A percentile compares a stretch with the other conserved stretches of the same genome.
Conservation (phyloP, 2,797 vertebrate genomes). For the Phataginus tetradactyla region DNA sequence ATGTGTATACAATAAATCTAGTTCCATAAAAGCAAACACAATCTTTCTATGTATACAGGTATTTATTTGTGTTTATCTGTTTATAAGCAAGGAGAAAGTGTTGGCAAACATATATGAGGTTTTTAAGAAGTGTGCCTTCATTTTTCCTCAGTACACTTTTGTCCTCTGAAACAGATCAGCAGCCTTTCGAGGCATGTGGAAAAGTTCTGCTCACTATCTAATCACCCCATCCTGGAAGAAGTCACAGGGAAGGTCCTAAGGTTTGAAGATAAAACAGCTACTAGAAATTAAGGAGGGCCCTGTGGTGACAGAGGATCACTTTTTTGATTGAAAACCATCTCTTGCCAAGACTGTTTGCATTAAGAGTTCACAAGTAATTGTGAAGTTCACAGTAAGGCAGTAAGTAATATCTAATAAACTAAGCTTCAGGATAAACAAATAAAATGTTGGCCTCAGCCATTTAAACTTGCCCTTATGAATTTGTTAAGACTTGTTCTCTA, state of each 20-base stretch:
- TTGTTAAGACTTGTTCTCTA: neutral
- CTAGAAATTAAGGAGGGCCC: neutral
- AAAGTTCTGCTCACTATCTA: neutral
- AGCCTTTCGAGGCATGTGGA: neutral
- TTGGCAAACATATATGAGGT: no score
- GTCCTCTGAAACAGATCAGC: neutral
- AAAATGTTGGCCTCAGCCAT: neutral
- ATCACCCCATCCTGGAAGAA: neutral
- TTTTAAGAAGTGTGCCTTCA: neutral
- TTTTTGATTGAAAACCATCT: neutral
- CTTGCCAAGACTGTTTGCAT: neutral
- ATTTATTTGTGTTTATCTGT: neutral
- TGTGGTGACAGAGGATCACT: neutral
- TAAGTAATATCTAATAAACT: neutral
- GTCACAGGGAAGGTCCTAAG: neutral
- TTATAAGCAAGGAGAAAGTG: neutral
- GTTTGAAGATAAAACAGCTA: neutral
- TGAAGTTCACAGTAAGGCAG: neutral
- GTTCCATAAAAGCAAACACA: neutral
- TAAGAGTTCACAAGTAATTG: neutral
- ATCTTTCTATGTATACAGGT: neutral
- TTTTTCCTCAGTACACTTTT: neutral
- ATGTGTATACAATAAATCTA: neutral
- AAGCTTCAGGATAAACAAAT: neutral
- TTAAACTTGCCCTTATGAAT: neutral